Evolutionary conservation across 2,888 invertebrate genomes (phyloP), one percentile per base, ranked within the genome.

Genomic region (Megastigmus dorsalis): DNA sequence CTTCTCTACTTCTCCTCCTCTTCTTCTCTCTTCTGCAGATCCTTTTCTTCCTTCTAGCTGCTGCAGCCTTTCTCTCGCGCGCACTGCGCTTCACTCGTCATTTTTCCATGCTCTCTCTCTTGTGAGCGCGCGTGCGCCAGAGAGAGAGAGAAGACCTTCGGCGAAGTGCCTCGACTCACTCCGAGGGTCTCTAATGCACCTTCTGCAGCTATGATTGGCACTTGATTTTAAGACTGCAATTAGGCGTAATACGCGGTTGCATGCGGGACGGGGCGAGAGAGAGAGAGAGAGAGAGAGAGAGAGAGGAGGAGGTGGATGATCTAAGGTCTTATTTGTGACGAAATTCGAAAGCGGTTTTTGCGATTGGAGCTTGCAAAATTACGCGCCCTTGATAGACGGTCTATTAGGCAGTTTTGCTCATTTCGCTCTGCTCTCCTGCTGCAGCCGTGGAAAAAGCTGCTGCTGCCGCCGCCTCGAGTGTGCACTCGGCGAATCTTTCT

Each of bases 201-300:
- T 15, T 20, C 45, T 7, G 50, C 36, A 38, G 45, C 38, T 23
- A 23, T 50, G 68, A 69, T 59, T 60, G 68, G 59, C 68, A 60
- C 68, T 69, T 59, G 68, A 59, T 59, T 69, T 69, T 69, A 69
- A 69, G 59, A 60, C 59, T 50, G 68, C 60, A 60, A 69, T 69
- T 69, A 69, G 59, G 15, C n/a, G 55, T 55, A 43, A 45, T 68
- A 10, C n/a, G 26, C 13, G 55, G 1, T 5, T 10, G 33, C 41
- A 45, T 68, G 15, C n/a, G 26, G 20, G 55, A 3, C 9, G n/a
- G 33, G 54, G n/a, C 18, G 41, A 4, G 15, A 6, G 26, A 0
- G 0, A 7, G 15, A 28, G 3, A 4, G 3, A 52, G 6, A 54
- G 1, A 13, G 18, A 33, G 18, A 2, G 18, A 3, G 9, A 7